A percentile compares a stretch with the other conserved stretches of the same genome.
Conservation (phyloP, 2,113 vertebrate genomes). For the Pica pica region DNA sequence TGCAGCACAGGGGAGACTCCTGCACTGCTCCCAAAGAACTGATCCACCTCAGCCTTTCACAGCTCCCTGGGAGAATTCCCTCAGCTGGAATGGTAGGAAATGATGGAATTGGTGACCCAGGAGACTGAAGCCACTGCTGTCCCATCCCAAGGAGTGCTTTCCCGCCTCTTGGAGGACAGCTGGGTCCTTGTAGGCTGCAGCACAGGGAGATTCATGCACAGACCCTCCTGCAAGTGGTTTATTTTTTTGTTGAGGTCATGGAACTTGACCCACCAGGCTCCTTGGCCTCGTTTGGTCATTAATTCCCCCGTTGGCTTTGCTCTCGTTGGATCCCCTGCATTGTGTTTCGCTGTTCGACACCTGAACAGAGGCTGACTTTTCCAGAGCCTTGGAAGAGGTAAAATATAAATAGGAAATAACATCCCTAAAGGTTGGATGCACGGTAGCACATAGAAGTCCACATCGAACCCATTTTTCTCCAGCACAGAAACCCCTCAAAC, state of each 20-base stretch:
- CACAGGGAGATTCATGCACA: background rate
- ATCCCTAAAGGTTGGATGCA: background rate
- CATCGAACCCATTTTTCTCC: background rate
- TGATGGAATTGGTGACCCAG: accelerated
- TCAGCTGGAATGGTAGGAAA: background rate
- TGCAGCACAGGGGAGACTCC: background rate
- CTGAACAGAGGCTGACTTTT: background rate
- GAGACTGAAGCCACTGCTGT: background rate
- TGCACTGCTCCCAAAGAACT: background rate
- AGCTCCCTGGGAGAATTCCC: background rate
- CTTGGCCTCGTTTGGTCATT: background rate
- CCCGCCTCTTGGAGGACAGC: background rate
- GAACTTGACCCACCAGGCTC: background rate
- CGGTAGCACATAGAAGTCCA: background rate
- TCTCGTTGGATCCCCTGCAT: background rate
- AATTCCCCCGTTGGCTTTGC: background rate
- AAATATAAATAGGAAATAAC: accelerated
- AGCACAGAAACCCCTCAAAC: background rate
- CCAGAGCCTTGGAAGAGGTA: background rate
- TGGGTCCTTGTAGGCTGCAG: background rate
- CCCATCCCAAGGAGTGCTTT: background rate
- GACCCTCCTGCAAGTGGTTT: background rate
- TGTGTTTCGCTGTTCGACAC: background rate
- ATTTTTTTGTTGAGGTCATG: background rate
- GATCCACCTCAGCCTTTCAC: background rate